Percentiles rank a stretch among this genome's conserved stretches.
Evolutionary conservation across 2,888 invertebrate genomes (phyloP).

Genomic region (Frankliniella intonsa): DNA sequence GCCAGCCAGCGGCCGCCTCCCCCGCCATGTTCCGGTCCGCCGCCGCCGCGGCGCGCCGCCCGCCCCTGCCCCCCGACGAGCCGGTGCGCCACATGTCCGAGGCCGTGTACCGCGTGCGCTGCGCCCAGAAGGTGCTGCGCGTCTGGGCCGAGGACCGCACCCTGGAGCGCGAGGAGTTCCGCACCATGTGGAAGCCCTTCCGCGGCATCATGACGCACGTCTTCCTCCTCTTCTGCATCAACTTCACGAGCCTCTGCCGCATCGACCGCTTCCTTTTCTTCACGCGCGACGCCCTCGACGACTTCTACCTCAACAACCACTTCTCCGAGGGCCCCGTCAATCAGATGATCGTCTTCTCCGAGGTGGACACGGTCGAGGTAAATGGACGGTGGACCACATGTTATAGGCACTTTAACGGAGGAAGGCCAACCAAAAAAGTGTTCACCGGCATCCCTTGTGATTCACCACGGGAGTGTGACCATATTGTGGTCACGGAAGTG

Average conservation of each 20-base stretch:
- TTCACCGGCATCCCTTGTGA: too few relatives aligned
- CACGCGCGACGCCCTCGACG: conserved; percentile 14
- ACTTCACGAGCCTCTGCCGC: not conserved
- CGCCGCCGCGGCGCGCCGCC: not conserved
- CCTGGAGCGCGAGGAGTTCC: conserved; percentile 15
- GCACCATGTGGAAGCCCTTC: conserved; percentile 3
- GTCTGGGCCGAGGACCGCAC: not conserved
- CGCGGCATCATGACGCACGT: not conserved
- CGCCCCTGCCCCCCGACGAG: not conserved
- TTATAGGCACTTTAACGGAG: not conserved
- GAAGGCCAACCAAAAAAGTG: not conserved
- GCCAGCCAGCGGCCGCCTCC: too few relatives aligned
- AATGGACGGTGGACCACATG: not conserved
- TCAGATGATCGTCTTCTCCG: conserved; percentile 4
- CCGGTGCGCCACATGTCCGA: not conserved
- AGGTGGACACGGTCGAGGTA: conserved; percentile 20
- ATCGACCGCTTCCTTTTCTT: not conserved
- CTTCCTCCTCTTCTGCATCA: not conserved
- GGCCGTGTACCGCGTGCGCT: not conserved
- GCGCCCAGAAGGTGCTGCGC: not conserved
- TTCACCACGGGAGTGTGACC: too few relatives aligned
- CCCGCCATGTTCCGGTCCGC: too few relatives aligned
- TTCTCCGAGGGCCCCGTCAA: not conserved
- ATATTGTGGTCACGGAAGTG: too few relatives aligned
- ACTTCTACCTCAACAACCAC: conserved; percentile 18